Evolutionary conservation across 2,797 vertebrate species (phyloP).

Genomic region (Chelon auratus): DNA sequence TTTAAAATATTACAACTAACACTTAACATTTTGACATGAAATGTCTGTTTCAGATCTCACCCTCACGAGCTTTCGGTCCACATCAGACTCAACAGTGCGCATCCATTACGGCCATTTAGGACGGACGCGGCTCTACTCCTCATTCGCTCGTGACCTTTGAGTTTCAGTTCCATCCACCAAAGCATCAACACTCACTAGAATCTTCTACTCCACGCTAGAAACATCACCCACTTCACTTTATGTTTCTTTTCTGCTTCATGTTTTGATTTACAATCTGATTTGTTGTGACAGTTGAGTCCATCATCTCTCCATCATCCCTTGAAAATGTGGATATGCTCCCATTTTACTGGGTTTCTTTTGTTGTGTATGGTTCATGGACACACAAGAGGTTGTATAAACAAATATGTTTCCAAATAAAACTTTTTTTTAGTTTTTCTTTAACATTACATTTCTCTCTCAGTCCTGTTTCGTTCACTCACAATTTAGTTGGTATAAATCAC

Average conservation of each 20-base stretch:
- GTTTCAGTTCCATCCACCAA: not conserved
- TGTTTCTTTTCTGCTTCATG: not conserved
- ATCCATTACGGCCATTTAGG: not conserved
- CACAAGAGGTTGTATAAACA: too few species aligned
- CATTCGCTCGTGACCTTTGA: conserved; percentile 10
- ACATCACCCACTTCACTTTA: not conserved
- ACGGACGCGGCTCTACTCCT: not conserved
- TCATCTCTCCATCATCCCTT: too few species aligned
- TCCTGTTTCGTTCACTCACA: too few species aligned
- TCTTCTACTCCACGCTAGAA: not conserved
- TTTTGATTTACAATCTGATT: not conserved
- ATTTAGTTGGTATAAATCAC: too few species aligned
- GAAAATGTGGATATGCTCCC: too few species aligned
- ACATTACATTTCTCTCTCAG: too few species aligned
- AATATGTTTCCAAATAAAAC: too few species aligned
- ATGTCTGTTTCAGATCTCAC: not conserved
- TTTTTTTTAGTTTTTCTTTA: too few species aligned
- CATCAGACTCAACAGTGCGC: not conserved
- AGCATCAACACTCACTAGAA: not conserved
- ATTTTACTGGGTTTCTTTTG: too few species aligned
- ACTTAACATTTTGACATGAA: conserved; percentile 30
- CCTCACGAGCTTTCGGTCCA: conserved; percentile 1
- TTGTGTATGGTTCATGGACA: too few species aligned
- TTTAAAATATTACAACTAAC: conserved; percentile 3
- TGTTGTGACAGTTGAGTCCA: not conserved